A percentile compares a stretch with the other conserved stretches of the same genome.
Evolutionary conservation across 2,888 invertebrate genomes (phyloP).

Genomic region (Sesamia inferens): DNA sequence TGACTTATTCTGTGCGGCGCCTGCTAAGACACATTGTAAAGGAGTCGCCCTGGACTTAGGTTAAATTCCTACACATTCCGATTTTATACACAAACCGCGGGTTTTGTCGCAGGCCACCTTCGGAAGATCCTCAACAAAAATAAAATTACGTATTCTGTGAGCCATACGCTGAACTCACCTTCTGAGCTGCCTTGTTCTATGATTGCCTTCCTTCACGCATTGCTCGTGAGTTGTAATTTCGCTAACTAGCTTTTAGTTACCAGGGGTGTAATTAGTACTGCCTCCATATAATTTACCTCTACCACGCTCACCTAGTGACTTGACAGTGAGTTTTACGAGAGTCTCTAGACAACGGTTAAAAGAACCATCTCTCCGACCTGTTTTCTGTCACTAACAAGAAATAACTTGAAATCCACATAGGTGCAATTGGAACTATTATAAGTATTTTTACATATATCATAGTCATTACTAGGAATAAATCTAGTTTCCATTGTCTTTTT

Average conservation of each 20-base stretch:
- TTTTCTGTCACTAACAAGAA: neutral
- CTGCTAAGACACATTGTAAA: neutral
- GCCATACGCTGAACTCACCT: neutral
- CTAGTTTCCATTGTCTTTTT: too few species aligned
- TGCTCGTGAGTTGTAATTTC: conserved; percentile 8
- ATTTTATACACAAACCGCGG: neutral
- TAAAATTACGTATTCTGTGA: neutral
- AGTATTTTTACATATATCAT: too few species aligned
- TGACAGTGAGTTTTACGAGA: neutral
- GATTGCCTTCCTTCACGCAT: neutral
- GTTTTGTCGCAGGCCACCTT: neutral
- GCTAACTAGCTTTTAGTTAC: neutral
- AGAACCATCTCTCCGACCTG: neutral
- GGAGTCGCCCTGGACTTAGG: neutral
- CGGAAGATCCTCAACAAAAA: neutral
- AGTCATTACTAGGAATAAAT: too few species aligned
- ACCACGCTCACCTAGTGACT: neutral
- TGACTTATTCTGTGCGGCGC: neutral
- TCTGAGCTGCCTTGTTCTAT: neutral
- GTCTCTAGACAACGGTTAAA: neutral
- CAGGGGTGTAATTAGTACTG: neutral
- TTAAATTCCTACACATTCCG: neutral
- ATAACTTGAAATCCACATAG: neutral
- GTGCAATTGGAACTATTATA: neutral
- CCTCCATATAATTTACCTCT: neutral